These are phyloP conservation scores for Hyaena hyaena DNA, from an alignment of 2,113 vertebrate genomes.

Conservation along the genomic window DNA sequence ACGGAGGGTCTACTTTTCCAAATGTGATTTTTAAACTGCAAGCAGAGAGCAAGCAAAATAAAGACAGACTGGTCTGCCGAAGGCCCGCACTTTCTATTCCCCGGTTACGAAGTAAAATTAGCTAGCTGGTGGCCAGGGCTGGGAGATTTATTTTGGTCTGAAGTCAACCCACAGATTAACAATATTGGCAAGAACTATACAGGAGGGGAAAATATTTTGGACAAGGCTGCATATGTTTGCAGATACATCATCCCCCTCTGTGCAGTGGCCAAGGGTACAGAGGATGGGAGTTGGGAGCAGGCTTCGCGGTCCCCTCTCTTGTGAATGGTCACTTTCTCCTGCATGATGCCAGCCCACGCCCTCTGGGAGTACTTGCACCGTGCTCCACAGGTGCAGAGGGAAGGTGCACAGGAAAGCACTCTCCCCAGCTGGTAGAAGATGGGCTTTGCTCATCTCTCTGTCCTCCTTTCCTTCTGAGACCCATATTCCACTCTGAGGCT, in stretches of 20 bases:
- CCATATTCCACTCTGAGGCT: constrained; percentile 47
- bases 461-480: constrained; percentile 34
- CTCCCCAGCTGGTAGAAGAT: neutral
- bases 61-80: constrained; percentile 42
- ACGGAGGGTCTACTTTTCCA: constrained; percentile 59
- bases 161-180: constrained; percentile 73
- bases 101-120: constrained; percentile 68
- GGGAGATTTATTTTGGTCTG: constrained; percentile 75
- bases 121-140: constrained; percentile 50
- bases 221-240: constrained; percentile 49
- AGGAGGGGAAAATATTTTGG: constrained; percentile 70
- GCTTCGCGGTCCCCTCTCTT: constrained; percentile 33
- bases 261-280: constrained; percentile 52
- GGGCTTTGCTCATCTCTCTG: neutral
- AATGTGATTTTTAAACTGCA: constrained; percentile 67
- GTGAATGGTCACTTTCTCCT: neutral
- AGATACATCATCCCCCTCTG: constrained; percentile 51
- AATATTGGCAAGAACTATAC: constrained; percentile 65
- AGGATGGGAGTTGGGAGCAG: neutral
- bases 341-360: neutral
- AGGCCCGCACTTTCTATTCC: constrained; percentile 57
- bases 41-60: constrained; percentile 64
- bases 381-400: neutral
- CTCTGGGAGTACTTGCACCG: neutral
- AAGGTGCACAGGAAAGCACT: neutral